These are phyloP conservation scores for Heptranchias perlo DNA, from an alignment of 2,113 vertebrate species.

Conservation along the genomic window DNA sequence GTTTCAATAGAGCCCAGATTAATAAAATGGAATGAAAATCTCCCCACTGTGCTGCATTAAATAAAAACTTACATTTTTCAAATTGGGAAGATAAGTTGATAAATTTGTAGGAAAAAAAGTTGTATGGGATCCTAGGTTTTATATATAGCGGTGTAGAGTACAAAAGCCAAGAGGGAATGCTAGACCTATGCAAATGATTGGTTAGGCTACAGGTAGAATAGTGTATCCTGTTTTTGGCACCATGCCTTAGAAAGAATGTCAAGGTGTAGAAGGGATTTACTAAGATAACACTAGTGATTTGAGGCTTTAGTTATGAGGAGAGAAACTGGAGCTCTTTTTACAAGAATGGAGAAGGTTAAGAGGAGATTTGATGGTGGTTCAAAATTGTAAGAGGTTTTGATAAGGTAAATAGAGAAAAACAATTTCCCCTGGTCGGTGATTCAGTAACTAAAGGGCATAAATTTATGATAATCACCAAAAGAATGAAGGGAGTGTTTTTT, in stretches of 20 bases:
- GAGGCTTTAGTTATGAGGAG: neutral
- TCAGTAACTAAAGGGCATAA: neutral
- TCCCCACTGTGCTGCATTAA: neutral
- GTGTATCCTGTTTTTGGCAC: slow-evolving; percentile 1
- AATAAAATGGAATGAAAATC: slow-evolving; percentile 10
- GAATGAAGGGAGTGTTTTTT: neutral
- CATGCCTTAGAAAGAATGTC: neutral
- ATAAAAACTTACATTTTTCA: neutral
- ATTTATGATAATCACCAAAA: neutral
- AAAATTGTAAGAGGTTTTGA: neutral
- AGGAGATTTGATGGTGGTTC: neutral
- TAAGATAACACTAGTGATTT: neutral
- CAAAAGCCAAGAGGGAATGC: neutral
- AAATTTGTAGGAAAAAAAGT: neutral
- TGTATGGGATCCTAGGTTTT: neutral
- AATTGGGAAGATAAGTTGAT: neutral
- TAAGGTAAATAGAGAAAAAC: neutral
- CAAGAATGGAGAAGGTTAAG: neutral
- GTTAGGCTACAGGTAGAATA: neutral
- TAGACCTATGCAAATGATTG: neutral
- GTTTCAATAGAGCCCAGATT: slow-evolving; percentile 20
- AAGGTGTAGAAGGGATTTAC: slow-evolving; percentile 14
- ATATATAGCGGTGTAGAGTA: neutral
- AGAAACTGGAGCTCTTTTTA: neutral
- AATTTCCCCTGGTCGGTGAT: neutral